Conservation (phyloP, 2,888 invertebrate species). For the Toxonevra muliebris region DNA sequence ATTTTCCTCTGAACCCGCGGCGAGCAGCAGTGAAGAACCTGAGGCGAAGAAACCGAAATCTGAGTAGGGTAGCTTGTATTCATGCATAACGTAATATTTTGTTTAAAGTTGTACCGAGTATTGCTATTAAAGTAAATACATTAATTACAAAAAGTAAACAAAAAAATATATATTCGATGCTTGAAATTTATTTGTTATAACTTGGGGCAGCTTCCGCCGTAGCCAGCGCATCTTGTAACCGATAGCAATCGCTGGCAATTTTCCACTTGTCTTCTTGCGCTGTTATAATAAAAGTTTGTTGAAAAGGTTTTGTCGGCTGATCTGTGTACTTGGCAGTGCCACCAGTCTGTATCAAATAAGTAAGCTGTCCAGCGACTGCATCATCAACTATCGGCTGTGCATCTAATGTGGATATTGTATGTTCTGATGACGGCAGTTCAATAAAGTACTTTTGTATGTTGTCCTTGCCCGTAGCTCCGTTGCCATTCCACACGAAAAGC, state of each 20-base stretch:
- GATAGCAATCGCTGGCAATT: slow-evolving; percentile 88
- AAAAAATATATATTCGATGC: not conserved
- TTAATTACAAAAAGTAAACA: slow-evolving; percentile 6
- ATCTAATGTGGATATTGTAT: slow-evolving; percentile 81
- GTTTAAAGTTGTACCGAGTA: not conserved
- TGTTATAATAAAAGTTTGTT: slow-evolving; percentile 87
- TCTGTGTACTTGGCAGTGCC: slow-evolving; percentile 81
- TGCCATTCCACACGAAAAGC: slow-evolving; percentile 93
- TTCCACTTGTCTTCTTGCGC: slow-evolving; percentile 93
- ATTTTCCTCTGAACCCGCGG: slow-evolving; percentile 67
- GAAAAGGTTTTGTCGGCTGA: slow-evolving; percentile 74
- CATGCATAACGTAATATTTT: not conserved
- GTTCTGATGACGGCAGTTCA: slow-evolving; percentile 83
- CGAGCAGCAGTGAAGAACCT: slow-evolving; percentile 45
- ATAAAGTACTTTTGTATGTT: slow-evolving; percentile 86
- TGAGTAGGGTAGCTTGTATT: slow-evolving; percentile 43
- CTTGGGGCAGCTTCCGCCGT: slow-evolving; percentile 32
- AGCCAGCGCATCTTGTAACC: slow-evolving; percentile 72
- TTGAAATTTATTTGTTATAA: not conserved
- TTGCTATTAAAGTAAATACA: not conserved
- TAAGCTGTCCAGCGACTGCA: slow-evolving; percentile 79
- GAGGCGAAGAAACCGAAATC: slow-evolving; percentile 60
- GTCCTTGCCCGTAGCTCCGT: slow-evolving; percentile 80
- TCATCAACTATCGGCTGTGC: slow-evolving; percentile 84
- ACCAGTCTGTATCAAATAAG: slow-evolving; percentile 84